Base-by-base conservation (phyloP, 30 jellyfish, hydroid and myxozoan species). In the Cassiopea xamachana region DNA sequence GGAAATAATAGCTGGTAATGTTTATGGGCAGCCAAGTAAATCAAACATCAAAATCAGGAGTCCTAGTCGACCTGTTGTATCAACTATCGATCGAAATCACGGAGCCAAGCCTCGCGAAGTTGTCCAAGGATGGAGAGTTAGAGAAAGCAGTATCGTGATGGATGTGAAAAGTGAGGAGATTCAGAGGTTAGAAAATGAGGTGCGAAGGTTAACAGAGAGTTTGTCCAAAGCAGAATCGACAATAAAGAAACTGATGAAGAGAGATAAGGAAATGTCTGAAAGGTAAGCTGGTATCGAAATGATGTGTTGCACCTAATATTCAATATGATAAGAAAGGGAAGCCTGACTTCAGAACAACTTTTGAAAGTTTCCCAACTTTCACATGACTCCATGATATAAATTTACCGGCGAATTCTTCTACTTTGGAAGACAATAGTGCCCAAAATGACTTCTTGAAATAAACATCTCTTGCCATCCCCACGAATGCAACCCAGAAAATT, bases 231-330 rank as follows among this genome's bases (percentile, higher is more conserved):
- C 97, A 16, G 99, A 95, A 13, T 70, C 92, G 48, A 91, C 96
- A 60, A 95, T 89, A 74, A 83, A 82, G 18, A 82, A 79, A 73
- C 55, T 95, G 84, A 94, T 83, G 91, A 80, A 80, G 73, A 86
- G 95, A 81, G 98, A 94, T 46, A 90, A 85, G 73, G 98, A 94
- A 14, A 68, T 91, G 94, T 62, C 92, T 12, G 94, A 77, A 76
- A 94, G 97, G 98, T 94, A 75, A 46, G 79, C 27, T 43, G 18
- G 47, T 1, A 15, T 61, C 8, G 14, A 39, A 17, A 46, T 8
- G 39, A 6, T 7, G 18, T 44, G 8, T 17, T 46, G 49, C 43
- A 46, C 72, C 13, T 48, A 48, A 46, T 12, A 77, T 46, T 27
- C 17, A 14, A 9, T 14, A 39, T 27, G 39, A 27, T 27, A 27